These are phyloP conservation scores for Mercenaria mercenaria DNA, from an alignment of 1,140 invertebrate genomes.

Conservation along the genomic window DNA sequence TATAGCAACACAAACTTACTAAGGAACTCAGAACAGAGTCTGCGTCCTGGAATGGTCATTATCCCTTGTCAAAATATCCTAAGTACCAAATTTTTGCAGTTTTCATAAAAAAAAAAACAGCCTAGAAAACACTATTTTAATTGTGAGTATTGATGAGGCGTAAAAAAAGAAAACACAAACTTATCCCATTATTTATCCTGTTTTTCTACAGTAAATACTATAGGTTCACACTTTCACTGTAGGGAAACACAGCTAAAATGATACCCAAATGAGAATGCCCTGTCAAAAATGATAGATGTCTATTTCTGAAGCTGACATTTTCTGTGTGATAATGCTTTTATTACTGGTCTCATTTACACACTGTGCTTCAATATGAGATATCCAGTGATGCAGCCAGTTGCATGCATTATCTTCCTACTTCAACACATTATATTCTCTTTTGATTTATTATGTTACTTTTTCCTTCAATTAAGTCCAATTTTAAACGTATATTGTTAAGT, in stretches of 20 bases:
- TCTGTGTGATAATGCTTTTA: conserved; percentile 49
- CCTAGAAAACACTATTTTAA: conserved; percentile 24
- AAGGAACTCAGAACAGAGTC: too few relatives aligned
- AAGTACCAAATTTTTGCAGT: conserved; percentile 2
- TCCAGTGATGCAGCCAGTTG: conserved; percentile 2
- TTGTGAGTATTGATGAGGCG: conserved; percentile 21
- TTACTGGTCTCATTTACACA: conserved; percentile 50
- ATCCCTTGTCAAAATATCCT: conserved; percentile 6
- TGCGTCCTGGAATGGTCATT: conserved; percentile 3
- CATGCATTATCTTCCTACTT: conserved; percentile 1
- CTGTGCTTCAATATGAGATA: conserved; percentile 10
- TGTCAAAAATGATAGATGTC: conserved; percentile 61
- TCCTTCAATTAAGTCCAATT: conserved; percentile 38
- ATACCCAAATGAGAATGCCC: conserved; percentile 49
- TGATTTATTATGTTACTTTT: conserved; percentile 45
- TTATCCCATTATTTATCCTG: conserved; percentile 4
- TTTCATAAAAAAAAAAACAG: neutral
- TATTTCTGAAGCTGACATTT: conserved; percentile 54
- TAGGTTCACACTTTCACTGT: conserved; percentile 3
- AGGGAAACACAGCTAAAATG: conserved; percentile 12
- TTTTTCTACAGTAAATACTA: conserved; percentile 10
- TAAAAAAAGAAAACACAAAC: conserved; percentile 32
- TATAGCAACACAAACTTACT: too few relatives aligned
- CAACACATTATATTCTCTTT: conserved; percentile 47
- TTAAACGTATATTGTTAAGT: conserved; percentile 61